Conservation (phyloP, 2,888 invertebrate species). For the Antitype chi region DNA sequence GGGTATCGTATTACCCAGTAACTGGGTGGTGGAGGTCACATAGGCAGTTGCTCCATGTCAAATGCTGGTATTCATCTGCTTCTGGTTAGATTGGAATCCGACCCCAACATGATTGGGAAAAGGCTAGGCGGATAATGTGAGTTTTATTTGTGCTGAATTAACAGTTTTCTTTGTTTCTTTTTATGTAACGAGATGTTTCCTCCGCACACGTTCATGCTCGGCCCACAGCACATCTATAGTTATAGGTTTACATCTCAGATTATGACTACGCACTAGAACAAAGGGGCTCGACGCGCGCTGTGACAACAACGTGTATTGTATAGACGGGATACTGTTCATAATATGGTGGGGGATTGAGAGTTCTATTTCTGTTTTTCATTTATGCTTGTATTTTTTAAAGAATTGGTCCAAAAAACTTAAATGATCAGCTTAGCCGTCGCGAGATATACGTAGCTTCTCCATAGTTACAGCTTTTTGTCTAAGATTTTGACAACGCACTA, state of each 20-base stretch:
- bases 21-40: too few species aligned
- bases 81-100: too few species aligned
- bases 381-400: background rate
- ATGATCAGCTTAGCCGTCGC: too few species aligned
- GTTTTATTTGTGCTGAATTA: background rate
- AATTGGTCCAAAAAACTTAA: background rate
- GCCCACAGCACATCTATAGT: background rate
- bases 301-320: constrained; percentile 21
- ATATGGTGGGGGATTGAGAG: background rate
- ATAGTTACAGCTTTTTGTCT: too few species aligned
- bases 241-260: constrained; percentile 10
- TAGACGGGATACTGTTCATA: constrained; percentile 11
- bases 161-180: background rate
- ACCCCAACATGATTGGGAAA: too few species aligned
- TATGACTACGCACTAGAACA: constrained; percentile 37
- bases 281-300: constrained; percentile 32
- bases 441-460: too few species aligned
- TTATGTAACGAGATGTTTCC: background rate
- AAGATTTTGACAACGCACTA: too few species aligned
- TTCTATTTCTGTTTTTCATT: background rate
- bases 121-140: background rate
- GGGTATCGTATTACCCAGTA: too few species aligned
- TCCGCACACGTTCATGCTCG: background rate
- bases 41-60: too few species aligned
- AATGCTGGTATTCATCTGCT: too few species aligned